Base-by-base conservation (phyloP, 1,140 invertebrate genomes). In the Bombus balteatus region DNA sequence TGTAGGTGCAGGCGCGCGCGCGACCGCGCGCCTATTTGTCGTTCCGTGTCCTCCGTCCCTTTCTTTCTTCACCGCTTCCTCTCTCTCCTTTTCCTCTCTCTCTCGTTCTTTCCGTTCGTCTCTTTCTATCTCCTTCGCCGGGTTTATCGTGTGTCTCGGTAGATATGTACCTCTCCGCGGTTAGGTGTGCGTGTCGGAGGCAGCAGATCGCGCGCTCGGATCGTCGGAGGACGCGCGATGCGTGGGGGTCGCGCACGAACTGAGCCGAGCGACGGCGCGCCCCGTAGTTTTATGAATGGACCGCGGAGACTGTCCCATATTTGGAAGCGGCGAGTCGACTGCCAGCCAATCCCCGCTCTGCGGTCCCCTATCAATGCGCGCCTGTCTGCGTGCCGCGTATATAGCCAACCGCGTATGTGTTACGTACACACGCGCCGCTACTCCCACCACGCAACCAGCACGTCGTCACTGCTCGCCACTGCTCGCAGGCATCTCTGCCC, bases 271-370 rank as follows among this genome's bases (percentile, higher is more conserved):
- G 89, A 86, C 94, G 94, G 94, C 94, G 94, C 94, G 94, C 94
- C 94, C 95, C 94, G 94, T 93, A 95, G 95, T 95, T 96, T 96
- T 96, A 96, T 97, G 96, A 97, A 97, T 97, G 96, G 96, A 96
- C 94, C 94, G 92, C 94, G 92, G 92, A 94, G 93, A 94, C 95
- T 96, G 95, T 95, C 95, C 95, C 95, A 95, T 96, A 96, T 96
- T 96, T 95, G 95, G 95, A 95, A 95, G 95, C 94, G 93, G 90
- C 94, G 91, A 94, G 92, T 91, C 93, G 91, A 87, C 92, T 86
- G 92, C 92, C 94, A 94, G 94, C 96, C 96, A 96, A 95, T 95
- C 94, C 92, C 92, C 92, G 93, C 91, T 93, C 90, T 92, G 86
- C 76, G 84, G 86, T 86, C 85, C 89, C 87, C 86, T 89, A 89